Base-by-base conservation (phyloP, 2,888 invertebrate species). In the Calliopum simillimum region DNA sequence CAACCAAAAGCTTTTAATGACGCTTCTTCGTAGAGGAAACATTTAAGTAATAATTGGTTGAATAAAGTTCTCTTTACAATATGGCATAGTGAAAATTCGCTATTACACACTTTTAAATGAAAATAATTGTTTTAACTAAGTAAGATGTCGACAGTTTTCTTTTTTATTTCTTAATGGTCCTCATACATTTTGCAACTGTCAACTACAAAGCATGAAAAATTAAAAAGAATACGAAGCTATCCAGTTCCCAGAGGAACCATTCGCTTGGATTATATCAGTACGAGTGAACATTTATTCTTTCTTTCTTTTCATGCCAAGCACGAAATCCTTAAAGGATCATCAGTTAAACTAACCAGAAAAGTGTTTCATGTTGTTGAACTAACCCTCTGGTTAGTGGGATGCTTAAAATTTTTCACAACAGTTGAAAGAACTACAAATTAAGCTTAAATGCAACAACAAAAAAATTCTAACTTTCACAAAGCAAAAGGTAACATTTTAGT, bases 281-380 rank as follows among this genome's bases (percentile, higher is more conserved):
- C 8, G 33, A 8, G 6, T 33, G 33, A 8, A 8, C 8, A 33
- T 33, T 33, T 8, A 1, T 33, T 5, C 33, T 33, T 33, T 33
- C 33, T 33, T 33, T 33, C 33, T 33, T 59, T 62, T 55, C 51
- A 12, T 67, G 21, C 43, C 63, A 61, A 33, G 61, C 58, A 23
- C 53, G 61, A 53, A 64, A 68, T 69, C 61, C 66, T 71, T 59
- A 53, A 65, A 51, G 69, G 63, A 68, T 63, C 68, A 64, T 51
- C 59, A 64, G 72, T 62, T 55, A 55, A 68, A 72, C 67, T 63
- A 72, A 70, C 56, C 68, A 66, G 69, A 72, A 70, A 72, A 70
- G 68, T 72, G 72, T 59, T 70, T 62, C 70, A 41, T 59, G 59
- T 14, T 47, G 33, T 59, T 21, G 46, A 33, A 8, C 8, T 33